Evolutionary conservation across 1,140 invertebrate species (phyloP).

Genomic region (Heliconius hermathena): DNA sequence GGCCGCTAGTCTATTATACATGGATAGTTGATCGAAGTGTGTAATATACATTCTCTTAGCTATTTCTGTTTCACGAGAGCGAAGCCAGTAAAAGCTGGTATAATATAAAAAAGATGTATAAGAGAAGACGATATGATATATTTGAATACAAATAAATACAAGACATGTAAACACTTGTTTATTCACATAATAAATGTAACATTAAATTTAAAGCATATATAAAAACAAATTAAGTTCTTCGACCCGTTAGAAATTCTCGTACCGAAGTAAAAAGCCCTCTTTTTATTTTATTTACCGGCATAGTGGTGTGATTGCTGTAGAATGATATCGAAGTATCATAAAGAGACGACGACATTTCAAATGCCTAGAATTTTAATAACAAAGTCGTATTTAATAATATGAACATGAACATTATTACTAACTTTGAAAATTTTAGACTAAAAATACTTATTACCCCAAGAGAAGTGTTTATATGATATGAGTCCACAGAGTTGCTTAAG

Average conservation of each 20-base stretch:
- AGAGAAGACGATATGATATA: background rate
- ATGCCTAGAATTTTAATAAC: conserved; percentile 44
- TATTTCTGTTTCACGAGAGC: too few species aligned
- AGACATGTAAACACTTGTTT: background rate
- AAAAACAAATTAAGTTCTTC: conserved; percentile 42
- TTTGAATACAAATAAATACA: background rate
- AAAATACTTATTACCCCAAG: conserved; percentile 54
- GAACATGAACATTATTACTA: too few species aligned
- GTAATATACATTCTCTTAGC: too few species aligned
- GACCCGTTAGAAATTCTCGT: conserved; percentile 54
- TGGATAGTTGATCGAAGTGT: too few species aligned
- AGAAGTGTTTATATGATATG: conserved; percentile 66
- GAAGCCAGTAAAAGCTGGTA: too few species aligned
- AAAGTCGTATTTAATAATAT: background rate
- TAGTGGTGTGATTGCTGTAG: conserved; percentile 62
- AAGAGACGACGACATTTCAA: conserved; percentile 64
- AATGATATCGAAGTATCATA: conserved; percentile 70
- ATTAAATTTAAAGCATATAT: background rate
- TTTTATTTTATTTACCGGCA: conserved; percentile 56
- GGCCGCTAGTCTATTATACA: too few species aligned
- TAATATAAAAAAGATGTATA: background rate
- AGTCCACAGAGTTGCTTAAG: conserved; percentile 58
- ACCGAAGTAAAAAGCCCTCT: conserved; percentile 64
- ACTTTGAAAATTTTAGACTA: background rate
- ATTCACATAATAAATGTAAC: background rate